These are phyloP conservation scores for Brachyhypopomus gauderio DNA, from an alignment of 2,113 vertebrate genomes.

Conservation along the genomic window DNA sequence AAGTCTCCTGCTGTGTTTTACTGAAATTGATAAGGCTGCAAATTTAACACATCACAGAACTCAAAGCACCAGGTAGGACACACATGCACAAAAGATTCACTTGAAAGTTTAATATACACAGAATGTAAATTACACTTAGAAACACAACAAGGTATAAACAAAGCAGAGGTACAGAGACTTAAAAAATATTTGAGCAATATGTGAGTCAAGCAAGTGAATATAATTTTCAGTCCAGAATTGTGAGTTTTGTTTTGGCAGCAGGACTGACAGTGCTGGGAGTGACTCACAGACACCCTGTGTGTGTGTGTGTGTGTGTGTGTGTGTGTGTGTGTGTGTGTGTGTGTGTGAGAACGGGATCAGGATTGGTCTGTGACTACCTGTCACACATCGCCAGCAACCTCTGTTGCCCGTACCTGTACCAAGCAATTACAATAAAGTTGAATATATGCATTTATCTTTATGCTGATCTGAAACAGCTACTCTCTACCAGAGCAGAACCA, in stretches of 20 bases:
- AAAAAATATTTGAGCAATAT: no score
- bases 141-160: no score
- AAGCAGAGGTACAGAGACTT: not conserved
- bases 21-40: no score
- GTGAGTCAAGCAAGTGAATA: not conserved
- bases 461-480: not conserved
- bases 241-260: slow-evolving; percentile 15
- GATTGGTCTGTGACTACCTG: not conserved
- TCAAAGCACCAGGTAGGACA: no score
- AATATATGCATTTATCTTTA: not conserved
- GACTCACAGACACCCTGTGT: not conserved
- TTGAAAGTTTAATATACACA: no score
- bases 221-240: not conserved
- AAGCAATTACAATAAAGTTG: no score
- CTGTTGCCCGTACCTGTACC: no score
- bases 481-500: not conserved
- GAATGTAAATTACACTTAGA: no score
- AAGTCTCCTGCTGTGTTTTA: no score
- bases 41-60: no score
- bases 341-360: not conserved
- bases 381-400: not conserved
- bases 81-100: no score
- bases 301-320: not conserved
- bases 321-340: no score
- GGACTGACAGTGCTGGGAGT: not conserved